Evolutionary conservation across 1,140 invertebrate species (phyloP).

Genomic region (Antheraea pernyi): DNA sequence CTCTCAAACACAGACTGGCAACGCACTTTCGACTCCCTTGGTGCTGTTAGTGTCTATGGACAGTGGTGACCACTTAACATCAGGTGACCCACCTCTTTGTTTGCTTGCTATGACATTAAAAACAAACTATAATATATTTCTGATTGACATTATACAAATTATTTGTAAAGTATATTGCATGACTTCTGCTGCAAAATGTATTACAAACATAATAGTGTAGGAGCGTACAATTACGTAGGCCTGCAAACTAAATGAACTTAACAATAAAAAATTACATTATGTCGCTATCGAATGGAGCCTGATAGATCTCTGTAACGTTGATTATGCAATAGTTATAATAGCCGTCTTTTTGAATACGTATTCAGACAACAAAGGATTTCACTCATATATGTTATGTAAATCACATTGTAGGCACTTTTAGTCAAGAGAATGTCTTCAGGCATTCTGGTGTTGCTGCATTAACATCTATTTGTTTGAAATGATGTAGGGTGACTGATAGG

Average conservation of each 20-base stretch:
- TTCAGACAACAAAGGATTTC: constrained; percentile 70
- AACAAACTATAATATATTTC: no score
- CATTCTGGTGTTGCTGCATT: constrained; percentile 49
- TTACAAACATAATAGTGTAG: background rate
- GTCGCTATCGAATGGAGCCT: constrained; percentile 28
- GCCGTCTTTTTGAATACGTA: constrained; percentile 54
- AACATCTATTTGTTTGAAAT: constrained; percentile 47
- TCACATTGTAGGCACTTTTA: constrained; percentile 47
- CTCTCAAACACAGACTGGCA: no score
- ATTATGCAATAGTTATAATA: constrained; percentile 51
- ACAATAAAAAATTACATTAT: constrained; percentile 12
- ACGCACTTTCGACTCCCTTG: no score
- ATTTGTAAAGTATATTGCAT: background rate
- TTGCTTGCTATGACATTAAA: no score
- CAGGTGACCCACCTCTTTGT: no score
- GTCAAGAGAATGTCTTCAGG: constrained; percentile 52
- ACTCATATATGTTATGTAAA: constrained; percentile 63
- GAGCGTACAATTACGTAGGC: background rate
- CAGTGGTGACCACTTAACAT: no score
- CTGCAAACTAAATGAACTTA: constrained; percentile 12
- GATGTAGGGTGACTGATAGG: constrained; percentile 38
- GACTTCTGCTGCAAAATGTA: background rate
- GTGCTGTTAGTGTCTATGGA: no score
- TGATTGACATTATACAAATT: no score
- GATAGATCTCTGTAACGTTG: constrained; percentile 13